Evolutionary conservation across 1,140 invertebrate species (phyloP).

Genomic region (Drosophila mauritiana): DNA sequence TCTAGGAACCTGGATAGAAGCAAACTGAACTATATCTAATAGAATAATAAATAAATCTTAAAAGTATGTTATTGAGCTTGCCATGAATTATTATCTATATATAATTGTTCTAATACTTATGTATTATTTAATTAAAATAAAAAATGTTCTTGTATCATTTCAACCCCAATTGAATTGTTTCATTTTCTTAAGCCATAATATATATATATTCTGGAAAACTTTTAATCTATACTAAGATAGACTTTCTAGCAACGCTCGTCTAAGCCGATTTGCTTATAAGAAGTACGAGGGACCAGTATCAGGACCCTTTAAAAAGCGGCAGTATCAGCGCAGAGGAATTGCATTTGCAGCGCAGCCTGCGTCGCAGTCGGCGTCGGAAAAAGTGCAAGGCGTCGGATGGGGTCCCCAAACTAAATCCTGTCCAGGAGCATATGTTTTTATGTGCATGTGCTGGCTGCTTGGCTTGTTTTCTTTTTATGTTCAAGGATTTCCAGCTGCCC

Average conservation of each 20-base stretch:
- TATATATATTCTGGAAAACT: background rate
- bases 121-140: no score
- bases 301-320: conserved; percentile 12
- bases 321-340: conserved; percentile 14
- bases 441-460: conserved; percentile 47
- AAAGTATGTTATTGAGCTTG: no score
- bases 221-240: conserved; percentile 31
- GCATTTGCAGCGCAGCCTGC: conserved; percentile 44
- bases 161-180: no score
- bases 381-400: conserved; percentile 4
- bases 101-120: no score
- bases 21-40: no score
- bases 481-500: conserved; percentile 57
- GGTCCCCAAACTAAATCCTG: conserved; percentile 44
- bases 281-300: conserved; percentile 38
- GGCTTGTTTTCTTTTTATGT: conserved; percentile 62
- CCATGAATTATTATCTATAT: no score
- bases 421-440: conserved; percentile 74
- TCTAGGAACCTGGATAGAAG: no score
- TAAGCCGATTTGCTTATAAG: conserved; percentile 62
- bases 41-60: no score
- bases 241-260: conserved; percentile 34
- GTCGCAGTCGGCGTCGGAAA: conserved; percentile 27
- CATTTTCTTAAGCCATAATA: background rate
- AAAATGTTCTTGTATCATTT: no score